Conservation (phyloP, 2,888 invertebrate genomes). For the Leptinotarsa juncta region DNA sequence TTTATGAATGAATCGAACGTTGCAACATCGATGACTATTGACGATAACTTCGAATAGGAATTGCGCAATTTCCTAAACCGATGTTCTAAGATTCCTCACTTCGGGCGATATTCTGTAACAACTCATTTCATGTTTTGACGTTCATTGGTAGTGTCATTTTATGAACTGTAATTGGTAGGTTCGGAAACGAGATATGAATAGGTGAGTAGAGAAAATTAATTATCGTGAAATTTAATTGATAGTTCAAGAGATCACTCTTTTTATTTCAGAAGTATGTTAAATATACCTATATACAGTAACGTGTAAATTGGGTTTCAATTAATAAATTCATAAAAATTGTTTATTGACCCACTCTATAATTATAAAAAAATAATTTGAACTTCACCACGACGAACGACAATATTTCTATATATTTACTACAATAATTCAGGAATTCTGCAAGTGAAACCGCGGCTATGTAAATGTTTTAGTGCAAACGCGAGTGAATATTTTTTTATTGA, state of each 20-base stretch:
- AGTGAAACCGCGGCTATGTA: no score
- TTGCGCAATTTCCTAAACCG: conserved; percentile 13
- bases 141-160: conserved; percentile 34
- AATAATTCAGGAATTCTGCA: no score
- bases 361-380: no score
- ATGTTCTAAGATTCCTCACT: conserved; percentile 7
- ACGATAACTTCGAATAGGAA: background rate
- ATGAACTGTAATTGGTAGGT: conserved; percentile 32
- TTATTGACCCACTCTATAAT: no score
- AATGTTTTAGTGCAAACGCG: no score
- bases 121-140: conserved; percentile 32
- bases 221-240: conserved; percentile 5
- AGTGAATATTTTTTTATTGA: no score
- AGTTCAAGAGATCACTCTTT: background rate
- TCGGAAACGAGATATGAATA: conserved; percentile 2
- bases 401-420: no score
- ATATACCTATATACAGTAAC: background rate
- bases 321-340: background rate
- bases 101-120: conserved; percentile 9
- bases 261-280: background rate
- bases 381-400: no score
- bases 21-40: conserved; percentile 18
- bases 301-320: background rate
- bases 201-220: conserved; percentile 8
- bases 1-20: conserved; percentile 10